A percentile compares a stretch with the other conserved stretches of the same genome.
Evolutionary conservation across 30 jellyfish, hydroid and myxozoan species (phyloP).

Genomic region (Aurelia aurita): DNA sequence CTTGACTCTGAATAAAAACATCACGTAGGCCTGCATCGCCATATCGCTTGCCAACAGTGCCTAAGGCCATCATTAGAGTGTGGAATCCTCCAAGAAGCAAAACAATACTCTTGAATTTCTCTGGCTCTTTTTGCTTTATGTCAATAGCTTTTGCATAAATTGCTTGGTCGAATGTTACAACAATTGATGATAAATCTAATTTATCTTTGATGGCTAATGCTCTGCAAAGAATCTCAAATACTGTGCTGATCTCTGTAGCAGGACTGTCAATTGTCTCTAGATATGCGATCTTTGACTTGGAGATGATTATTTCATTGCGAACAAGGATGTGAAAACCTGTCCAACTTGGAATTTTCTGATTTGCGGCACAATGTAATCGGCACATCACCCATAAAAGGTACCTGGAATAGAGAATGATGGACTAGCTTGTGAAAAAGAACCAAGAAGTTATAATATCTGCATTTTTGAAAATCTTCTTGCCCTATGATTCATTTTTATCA

Average conservation of each 20-base stretch:
- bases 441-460: too few species aligned
- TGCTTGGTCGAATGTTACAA: conserved; percentile 12
- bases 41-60: conserved; percentile 36
- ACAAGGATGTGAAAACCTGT: conserved; percentile 5
- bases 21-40: conserved; percentile 46
- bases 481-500: too few species aligned
- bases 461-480: too few species aligned
- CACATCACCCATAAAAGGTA: too few species aligned
- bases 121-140: conserved; percentile 26
- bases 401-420: too few species aligned
- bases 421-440: too few species aligned
- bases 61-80: conserved; percentile 24
- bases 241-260: conserved; percentile 1
- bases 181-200: background rate
- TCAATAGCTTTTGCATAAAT: conserved; percentile 51
- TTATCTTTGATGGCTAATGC: conserved; percentile 8
- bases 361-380: too few species aligned
- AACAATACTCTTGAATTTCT: conserved; percentile 15
- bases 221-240: conserved; percentile 10
- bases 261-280: too few species aligned
- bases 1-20: conserved; percentile 19
- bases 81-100: conserved; percentile 42
- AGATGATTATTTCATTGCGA: conserved; percentile 16
- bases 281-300: too few species aligned
- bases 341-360: conserved; percentile 1